Conservation (phyloP, 2,888 invertebrate species). For the Candidula unifasciata region DNA sequence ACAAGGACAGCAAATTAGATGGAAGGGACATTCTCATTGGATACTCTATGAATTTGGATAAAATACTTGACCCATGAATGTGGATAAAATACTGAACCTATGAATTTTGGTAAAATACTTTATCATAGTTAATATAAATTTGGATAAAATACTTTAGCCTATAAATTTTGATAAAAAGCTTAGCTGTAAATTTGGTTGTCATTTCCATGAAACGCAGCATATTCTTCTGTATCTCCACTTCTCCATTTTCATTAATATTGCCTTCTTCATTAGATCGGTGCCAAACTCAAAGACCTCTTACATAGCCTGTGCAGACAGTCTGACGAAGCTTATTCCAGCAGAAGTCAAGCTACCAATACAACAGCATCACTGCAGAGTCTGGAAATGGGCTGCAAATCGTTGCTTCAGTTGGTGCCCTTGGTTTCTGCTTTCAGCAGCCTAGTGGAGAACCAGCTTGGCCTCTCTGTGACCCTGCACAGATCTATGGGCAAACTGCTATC, state of each 20-base stretch:
- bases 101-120: too few relatives aligned
- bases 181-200: too few relatives aligned
- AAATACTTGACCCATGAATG: too few relatives aligned
- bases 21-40: too few relatives aligned
- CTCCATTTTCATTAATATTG: not conserved
- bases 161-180: too few relatives aligned
- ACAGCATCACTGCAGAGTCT: not conserved
- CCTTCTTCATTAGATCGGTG: not conserved
- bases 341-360: not conserved
- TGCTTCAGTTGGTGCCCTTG: constrained; percentile 80
- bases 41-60: too few relatives aligned
- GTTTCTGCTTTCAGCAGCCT: constrained; percentile 87
- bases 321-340: constrained; percentile 3
- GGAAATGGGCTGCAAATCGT: constrained; percentile 34
- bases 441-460: constrained; percentile 87
- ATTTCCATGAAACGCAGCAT: too few relatives aligned
- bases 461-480: constrained; percentile 87
- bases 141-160: too few relatives aligned
- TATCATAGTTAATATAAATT: too few relatives aligned
- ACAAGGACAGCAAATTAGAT: too few relatives aligned
- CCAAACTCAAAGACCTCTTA: constrained; percentile 19
- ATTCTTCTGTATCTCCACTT: too few relatives aligned
- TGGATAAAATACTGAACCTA: too few relatives aligned
- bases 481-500: constrained; percentile 89
- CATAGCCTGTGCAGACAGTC: not conserved